These are phyloP conservation scores for Babyrousa celebensis DNA, from an alignment of 2,797 vertebrate species.

Conservation along the genomic window DNA sequence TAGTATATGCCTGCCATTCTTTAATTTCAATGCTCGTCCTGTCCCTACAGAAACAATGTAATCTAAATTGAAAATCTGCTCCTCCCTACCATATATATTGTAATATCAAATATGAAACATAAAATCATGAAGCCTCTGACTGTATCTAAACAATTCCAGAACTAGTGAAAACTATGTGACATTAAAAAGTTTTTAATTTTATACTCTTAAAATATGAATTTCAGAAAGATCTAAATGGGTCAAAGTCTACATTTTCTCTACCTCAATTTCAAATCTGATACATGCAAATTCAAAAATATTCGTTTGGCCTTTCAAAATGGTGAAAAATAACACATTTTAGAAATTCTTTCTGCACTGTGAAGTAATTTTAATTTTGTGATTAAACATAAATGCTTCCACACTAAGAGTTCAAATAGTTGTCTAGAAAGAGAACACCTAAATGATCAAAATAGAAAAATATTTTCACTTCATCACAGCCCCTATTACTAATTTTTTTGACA, in stretches of 20 bases:
- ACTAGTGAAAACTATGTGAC: slow-evolving; percentile 71
- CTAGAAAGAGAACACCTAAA: slow-evolving; percentile 15
- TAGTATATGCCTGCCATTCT: slow-evolving; percentile 34
- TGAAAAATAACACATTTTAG: slow-evolving; percentile 55
- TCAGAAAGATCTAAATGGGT: slow-evolving; percentile 37
- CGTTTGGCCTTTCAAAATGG: slow-evolving; percentile 65
- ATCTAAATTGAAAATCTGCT: slow-evolving; percentile 52
- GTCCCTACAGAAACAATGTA: slow-evolving; percentile 48
- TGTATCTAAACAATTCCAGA: slow-evolving; percentile 47
- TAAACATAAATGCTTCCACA: slow-evolving; percentile 60
- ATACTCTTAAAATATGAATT: slow-evolving; percentile 23
- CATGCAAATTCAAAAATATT: slow-evolving; percentile 48
- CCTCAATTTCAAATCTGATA: slow-evolving; percentile 56
- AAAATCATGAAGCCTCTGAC: slow-evolving; percentile 46
- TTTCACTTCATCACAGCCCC: slow-evolving; percentile 35
- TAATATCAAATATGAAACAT: slow-evolving; percentile 66
- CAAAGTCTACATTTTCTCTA: slow-evolving; percentile 33
- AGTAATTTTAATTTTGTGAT: slow-evolving; percentile 55
- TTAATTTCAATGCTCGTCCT: slow-evolving; percentile 36
- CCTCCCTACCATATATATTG: not conserved
- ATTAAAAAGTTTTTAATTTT: slow-evolving; percentile 54
- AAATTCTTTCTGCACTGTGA: slow-evolving; percentile 40
- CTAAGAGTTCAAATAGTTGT: slow-evolving; percentile 22
- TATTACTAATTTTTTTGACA: not conserved
- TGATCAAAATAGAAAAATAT: slow-evolving; percentile 44